Conservation (phyloP, 1,140 invertebrate genomes). For the Papilio xuthus region DNA sequence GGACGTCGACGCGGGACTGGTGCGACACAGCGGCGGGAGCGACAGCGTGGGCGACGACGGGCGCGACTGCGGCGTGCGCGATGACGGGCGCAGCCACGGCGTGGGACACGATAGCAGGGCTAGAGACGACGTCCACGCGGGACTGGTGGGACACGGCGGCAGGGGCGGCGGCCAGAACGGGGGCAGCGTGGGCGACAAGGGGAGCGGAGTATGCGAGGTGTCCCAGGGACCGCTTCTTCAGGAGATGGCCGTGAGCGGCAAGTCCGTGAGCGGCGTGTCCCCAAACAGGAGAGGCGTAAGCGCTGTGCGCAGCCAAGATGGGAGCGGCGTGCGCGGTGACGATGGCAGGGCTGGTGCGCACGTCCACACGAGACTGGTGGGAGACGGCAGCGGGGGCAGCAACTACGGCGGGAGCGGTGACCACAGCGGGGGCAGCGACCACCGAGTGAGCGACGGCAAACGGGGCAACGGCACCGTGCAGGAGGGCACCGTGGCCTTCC, state of each 20-base stretch:
- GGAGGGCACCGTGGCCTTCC: conserved; percentile 51
- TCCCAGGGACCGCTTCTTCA: conserved; percentile 67
- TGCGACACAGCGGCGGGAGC: conserved; percentile 68
- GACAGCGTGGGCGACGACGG: conserved; percentile 53
- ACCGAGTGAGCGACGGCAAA: conserved; percentile 42
- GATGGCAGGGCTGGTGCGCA: conserved; percentile 60
- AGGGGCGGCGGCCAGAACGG: conserved; percentile 47
- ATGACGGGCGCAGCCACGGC: conserved; percentile 58
- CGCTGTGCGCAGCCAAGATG: conserved; percentile 50
- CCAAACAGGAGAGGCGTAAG: conserved; percentile 46
- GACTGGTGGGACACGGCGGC: conserved; percentile 74
- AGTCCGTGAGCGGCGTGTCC: conserved; percentile 50
- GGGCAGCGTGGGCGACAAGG: conserved; percentile 48
- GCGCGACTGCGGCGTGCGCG: conserved; percentile 59
- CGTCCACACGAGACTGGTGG: conserved; percentile 67
- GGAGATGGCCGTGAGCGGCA: conserved; percentile 56
- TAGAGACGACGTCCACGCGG: conserved; percentile 68
- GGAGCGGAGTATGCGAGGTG: conserved; percentile 56
- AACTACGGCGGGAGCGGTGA: conserved; percentile 49
- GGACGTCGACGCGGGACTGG: conserved; percentile 57
- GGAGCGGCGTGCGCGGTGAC: conserved; percentile 47
- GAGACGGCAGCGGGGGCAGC: conserved; percentile 60
- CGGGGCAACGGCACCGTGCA: conserved; percentile 45
- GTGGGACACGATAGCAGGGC: conserved; percentile 65
- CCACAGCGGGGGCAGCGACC: conserved; percentile 45